Base-by-base conservation (phyloP, 2,888 invertebrate genomes). In the Lasioglossum leucozonium region DNA sequence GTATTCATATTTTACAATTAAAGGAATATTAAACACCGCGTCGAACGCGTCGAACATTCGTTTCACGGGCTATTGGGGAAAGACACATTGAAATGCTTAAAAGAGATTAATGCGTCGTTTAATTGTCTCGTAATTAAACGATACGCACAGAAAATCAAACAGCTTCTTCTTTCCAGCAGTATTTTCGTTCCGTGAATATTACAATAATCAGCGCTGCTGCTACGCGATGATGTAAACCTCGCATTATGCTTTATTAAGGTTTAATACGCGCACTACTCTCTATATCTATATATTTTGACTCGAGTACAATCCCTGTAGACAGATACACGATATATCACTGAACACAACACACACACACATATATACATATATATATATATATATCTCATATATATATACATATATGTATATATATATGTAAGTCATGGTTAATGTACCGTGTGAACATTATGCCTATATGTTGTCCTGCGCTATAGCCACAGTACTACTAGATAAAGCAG, bases 341-440 rank as follows among this genome's bases (percentile, higher is more conserved):
- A 55, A 75, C 34, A n/a, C 18, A 40, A 34, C 13, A 16, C 71
- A 65, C 58, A 77, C 30, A 37, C 72, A 72, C 62, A 67, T 82
- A 65, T 71, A n/a, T n/a, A n/a, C n/a, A n/a, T n/a, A n/a, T n/a
- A n/a, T n/a, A n/a, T n/a, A n/a, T 69, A 77, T 73, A 77, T n/a
- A 34, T n/a, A 34, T 77, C 58, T 72, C 30, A 37, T 74, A 72
- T 71, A 67, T 82, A 65, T 71, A n/a, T n/a, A n/a, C n/a, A n/a
- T n/a, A n/a, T n/a, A n/a, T n/a, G n/a, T n/a, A n/a, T 69, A 77
- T 73, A 77, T n/a, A 34, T n/a, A 34, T 77, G 55, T 71, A 82
- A 77, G 74, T 80, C 79, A 79, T 76, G 79, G 83, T 85, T 85
- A 85, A 84, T 84, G 85, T 74, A 79, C 84, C 72, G 84, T 84